A percentile compares a stretch with the other conserved stretches of the same genome.
Evolutionary conservation across 2,113 vertebrate species (phyloP).

Genomic region (Aphelocoma coerulescens): DNA sequence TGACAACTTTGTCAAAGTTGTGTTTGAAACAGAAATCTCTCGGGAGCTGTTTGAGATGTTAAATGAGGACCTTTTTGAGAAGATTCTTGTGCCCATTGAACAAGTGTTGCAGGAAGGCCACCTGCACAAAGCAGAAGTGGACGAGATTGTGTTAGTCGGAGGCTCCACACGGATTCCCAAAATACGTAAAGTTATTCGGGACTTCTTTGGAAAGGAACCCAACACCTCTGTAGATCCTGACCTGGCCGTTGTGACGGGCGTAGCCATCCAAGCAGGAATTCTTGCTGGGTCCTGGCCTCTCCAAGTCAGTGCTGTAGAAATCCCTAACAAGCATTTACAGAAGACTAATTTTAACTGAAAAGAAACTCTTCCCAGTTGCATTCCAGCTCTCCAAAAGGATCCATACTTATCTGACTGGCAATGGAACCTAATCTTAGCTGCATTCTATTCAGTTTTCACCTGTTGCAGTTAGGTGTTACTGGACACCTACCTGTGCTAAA

Average conservation of each 20-base stretch:
- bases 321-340: conserved; percentile 89
- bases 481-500: neutral
- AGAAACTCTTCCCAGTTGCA: neutral
- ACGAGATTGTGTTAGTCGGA: conserved; percentile 93
- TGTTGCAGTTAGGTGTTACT: neutral
- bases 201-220: conserved; percentile 93
- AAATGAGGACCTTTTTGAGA: conserved; percentile 93
- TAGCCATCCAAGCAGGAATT: conserved; percentile 95
- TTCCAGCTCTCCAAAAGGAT: neutral
- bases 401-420: neutral
- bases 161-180: conserved; percentile 94
- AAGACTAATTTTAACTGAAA: conserved; percentile 93
- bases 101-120: conserved; percentile 87
- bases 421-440: neutral
- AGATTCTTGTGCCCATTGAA: conserved; percentile 88
- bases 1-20: conserved; percentile 37
- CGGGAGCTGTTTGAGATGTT: conserved; percentile 86
- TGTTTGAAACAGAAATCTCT: conserved; percentile 79
- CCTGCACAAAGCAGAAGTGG: conserved; percentile 83
- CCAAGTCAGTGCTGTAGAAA: conserved; percentile 96
- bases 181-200: conserved; percentile 85
- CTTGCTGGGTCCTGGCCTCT: conserved; percentile 96
- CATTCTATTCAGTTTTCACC: neutral
- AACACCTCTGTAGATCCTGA: conserved; percentile 96
- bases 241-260: conserved; percentile 90